Base-by-base conservation (phyloP, 2,113 vertebrate genomes). In the Serranochromis macrocephalus region DNA sequence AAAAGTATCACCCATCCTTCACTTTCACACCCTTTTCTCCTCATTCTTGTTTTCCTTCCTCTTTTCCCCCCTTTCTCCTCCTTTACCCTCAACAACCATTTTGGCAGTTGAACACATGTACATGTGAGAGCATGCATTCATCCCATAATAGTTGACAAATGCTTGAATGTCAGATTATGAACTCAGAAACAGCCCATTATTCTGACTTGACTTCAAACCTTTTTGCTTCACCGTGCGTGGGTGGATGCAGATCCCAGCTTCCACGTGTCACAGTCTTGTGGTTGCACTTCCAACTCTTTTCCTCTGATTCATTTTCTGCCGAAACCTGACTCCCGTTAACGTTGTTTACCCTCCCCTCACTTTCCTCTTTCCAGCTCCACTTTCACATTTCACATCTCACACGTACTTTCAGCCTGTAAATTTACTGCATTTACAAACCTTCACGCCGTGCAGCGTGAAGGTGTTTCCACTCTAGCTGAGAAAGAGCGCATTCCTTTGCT, bases 321-420 rank as follows among this genome's bases (percentile, higher is more conserved):
- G 1, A 75, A 75, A 75, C 40, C 45, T 0, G 45, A 51, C 42
- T 78, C 71, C 71, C 10, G 3, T 29, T 1, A 12, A 49, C 6
- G 3, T 49, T 47, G 40, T 79, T 55, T 87, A 29, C 78, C 13
- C 36, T 6, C 82, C 57, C 45, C 40, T 84, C 84, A 89, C 84
- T 51, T 89, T 9, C 47, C 75, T 75, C 82, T 55, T 45, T 75
- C 89, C 84, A 42, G 38, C 91, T 82, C 79, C 87, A 86, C 88
- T 42, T 87, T 73, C 86, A 86, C 36, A 29, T 42, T 19, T 78
- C 66, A 31, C 40, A 14, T 42, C 63, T 89, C 80, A 88, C 83
- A 75, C 71, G 33, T 31, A 71, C 83, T 33, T 85, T 31, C 24
- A 38, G 6, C 33, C 47, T 12, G 29, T 53, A 19, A 81, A 53